Percentiles rank a stretch among this genome's conserved stretches.
These are phyloP conservation scores for Brachylomia viminalis DNA, from an alignment of 2,888 invertebrate genomes.

Conservation along the genomic window DNA sequence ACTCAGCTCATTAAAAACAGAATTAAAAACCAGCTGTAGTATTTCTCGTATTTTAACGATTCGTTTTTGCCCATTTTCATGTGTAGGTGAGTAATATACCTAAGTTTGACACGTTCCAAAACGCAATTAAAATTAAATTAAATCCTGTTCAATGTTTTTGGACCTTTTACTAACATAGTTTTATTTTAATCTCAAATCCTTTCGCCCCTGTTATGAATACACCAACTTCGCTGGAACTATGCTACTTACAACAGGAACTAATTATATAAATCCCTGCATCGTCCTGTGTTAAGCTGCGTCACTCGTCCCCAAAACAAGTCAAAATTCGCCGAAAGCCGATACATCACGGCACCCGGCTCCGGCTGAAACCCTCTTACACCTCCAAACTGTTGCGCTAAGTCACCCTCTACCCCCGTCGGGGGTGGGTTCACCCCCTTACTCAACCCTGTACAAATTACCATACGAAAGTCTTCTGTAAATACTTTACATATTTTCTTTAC, in stretches of 20 bases:
- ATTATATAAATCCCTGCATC: constrained; percentile 3
- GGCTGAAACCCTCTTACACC: constrained; percentile 37
- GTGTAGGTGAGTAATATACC: too few species aligned
- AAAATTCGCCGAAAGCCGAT: constrained; percentile 44
- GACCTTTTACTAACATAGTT: neutral
- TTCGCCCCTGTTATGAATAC: too few species aligned
- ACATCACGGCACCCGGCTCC: constrained; percentile 43
- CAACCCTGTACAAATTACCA: constrained; percentile 52
- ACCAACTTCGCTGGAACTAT: neutral
- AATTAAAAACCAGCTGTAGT: neutral
- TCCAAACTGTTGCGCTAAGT: constrained; percentile 64
- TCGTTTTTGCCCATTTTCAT: neutral
- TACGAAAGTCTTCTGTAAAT: constrained; percentile 42
- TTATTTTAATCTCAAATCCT: neutral
- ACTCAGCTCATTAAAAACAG: neutral
- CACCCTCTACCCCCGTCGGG: constrained; percentile 12
- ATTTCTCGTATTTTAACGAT: neutral
- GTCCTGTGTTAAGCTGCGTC: neutral
- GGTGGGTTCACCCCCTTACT: constrained; percentile 22
- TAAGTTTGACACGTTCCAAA: neutral
- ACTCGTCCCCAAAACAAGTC: constrained; percentile 39
- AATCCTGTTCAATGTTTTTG: neutral
- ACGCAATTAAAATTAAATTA: neutral
- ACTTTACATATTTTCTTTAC: constrained; percentile 53
- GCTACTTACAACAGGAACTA: neutral